Evolutionary conservation across 53 echinoderm and acorn worm species (phyloP).

Genomic region (Zoroaster sp.): DNA sequence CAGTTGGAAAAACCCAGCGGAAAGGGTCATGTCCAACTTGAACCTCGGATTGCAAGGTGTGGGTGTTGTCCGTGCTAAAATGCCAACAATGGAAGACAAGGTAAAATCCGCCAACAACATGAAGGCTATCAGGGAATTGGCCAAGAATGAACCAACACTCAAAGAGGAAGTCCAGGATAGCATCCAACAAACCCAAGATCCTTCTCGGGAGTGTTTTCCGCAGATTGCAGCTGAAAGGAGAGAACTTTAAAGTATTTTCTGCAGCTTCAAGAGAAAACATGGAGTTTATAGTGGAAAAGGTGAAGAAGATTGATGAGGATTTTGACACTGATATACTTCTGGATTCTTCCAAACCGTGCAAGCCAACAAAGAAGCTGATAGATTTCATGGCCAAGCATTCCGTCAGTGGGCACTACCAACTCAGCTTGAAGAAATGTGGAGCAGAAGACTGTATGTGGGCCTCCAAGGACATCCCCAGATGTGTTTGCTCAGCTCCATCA

Average conservation of each 20-base stretch:
- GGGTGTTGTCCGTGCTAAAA: background rate
- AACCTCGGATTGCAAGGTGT: slow-evolving; percentile 61
- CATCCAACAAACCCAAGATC: slow-evolving; percentile 23
- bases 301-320: slow-evolving; percentile 50
- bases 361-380: background rate
- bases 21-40: slow-evolving; percentile 58
- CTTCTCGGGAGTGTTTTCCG: slow-evolving; percentile 38
- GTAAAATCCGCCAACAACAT: slow-evolving; percentile 27
- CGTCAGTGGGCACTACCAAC: background rate
- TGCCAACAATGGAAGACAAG: background rate
- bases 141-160: background rate
- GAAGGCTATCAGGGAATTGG: slow-evolving; percentile 39
- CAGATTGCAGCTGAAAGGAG: slow-evolving; percentile 37
- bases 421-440: slow-evolving; percentile 27
- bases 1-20: slow-evolving; percentile 62
- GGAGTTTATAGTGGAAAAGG: background rate
- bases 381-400: slow-evolving; percentile 1
- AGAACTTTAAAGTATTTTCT: slow-evolving; percentile 33
- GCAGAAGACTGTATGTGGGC: background rate
- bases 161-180: slow-evolving; percentile 2
- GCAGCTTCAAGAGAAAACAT: slow-evolving; percentile 1
- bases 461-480: background rate
- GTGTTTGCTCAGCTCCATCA: slow-evolving; percentile 26
- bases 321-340: background rate
- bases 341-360: slow-evolving; percentile 23